Evolutionary conservation across 2,888 invertebrate genomes (phyloP).

Genomic region (Macropis europaea): DNA sequence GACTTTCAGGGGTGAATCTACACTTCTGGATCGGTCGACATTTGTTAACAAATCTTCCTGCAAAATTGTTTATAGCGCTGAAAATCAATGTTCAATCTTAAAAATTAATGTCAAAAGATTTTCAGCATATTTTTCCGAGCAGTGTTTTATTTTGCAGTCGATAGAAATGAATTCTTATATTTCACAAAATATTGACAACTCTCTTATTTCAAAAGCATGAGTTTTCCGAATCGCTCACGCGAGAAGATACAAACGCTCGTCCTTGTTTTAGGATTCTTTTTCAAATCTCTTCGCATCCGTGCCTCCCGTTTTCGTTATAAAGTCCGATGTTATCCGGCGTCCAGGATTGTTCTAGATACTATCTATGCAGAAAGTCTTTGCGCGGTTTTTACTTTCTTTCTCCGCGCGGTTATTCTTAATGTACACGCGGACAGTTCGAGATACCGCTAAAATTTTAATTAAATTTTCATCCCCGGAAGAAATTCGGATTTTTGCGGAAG

Average conservation of each 20-base stretch:
- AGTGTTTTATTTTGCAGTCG: no score
- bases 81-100: no score
- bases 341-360: not conserved
- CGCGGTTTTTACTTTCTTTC: not conserved
- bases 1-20: no score
- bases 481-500: no score
- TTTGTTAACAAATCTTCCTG: no score
- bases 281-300: not conserved
- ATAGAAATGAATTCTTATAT: no score
- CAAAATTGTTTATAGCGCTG: no score
- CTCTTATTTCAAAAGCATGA: not conserved
- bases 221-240: not conserved
- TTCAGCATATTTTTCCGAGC: no score
- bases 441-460: not conserved
- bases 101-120: no score
- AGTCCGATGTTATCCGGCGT: not conserved
- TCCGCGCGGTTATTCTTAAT: not conserved
- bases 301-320: not conserved
- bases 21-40: no score
- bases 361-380: not conserved
- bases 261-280: not conserved
- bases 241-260: not conserved
- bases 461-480: not conserved
- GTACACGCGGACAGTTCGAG: not conserved
- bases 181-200: not conserved